Evolutionary conservation across 2,797 vertebrate genomes (phyloP).

Genomic region (Ambastaia sidthimunki): DNA sequence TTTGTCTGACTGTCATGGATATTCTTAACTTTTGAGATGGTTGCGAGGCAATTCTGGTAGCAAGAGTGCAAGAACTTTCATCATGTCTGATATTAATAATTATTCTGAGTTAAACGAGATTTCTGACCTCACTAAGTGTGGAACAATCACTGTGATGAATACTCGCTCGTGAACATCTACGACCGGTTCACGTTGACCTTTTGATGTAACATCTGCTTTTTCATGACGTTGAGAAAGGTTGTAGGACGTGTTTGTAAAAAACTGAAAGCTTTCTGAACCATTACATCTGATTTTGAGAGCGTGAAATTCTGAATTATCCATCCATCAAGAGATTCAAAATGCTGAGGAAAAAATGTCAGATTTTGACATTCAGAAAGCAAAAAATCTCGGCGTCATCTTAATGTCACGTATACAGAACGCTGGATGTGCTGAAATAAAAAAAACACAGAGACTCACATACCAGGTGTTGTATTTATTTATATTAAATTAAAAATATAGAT

Average conservation of each 20-base stretch:
- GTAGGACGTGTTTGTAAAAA: conserved; percentile 11
- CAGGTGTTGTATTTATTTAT: conserved; percentile 92
- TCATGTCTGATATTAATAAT: background rate
- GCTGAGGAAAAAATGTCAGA: conserved; percentile 13
- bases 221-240: background rate
- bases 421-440: conserved; percentile 7
- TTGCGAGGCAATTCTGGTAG: conserved; percentile 7
- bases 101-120: background rate
- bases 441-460: conserved; percentile 34
- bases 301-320: conserved; percentile 3
- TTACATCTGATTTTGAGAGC: conserved; percentile 26
- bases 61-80: conserved; percentile 20
- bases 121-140: background rate
- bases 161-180: background rate
- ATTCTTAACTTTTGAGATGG: conserved; percentile 27
- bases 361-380: conserved; percentile 38
- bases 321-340: conserved; percentile 37
- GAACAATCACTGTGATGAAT: background rate
- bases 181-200: conserved; percentile 15
- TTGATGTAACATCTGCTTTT: conserved; percentile 1
- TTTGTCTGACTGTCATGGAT: conserved; percentile 61
- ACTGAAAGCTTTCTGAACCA: conserved; percentile 28
- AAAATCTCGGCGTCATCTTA: conserved; percentile 15
- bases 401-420: conserved; percentile 38
- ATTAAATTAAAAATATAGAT: conserved; percentile 99